A percentile compares a stretch with the other conserved stretches of the same genome.
These are phyloP conservation scores for Aphaenogaster floridana DNA, from an alignment of 1,140 invertebrate genomes.

Conservation along the genomic window DNA sequence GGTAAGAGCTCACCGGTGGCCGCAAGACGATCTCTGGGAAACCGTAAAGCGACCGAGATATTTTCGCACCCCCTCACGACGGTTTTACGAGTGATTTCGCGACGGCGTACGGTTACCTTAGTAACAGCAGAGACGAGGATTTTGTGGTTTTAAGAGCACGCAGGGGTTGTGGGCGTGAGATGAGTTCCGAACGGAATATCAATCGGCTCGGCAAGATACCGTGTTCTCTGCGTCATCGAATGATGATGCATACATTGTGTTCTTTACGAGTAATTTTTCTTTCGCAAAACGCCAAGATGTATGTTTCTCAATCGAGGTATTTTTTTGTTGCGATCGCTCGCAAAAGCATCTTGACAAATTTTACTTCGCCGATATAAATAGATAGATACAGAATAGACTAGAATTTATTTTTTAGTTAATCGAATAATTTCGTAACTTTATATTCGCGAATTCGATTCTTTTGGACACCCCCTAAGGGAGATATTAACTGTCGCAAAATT, in stretches of 20 bases:
- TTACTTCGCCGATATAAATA: not conserved
- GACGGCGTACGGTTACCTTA: conserved; percentile 63
- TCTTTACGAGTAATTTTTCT: not conserved
- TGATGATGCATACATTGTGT: not conserved
- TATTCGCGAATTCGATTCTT: not conserved
- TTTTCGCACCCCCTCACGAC: conserved; percentile 28
- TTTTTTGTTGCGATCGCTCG: not conserved
- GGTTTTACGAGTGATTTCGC: conserved; percentile 75
- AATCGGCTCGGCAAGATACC: conserved; percentile 13
- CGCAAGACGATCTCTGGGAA: conserved; percentile 51
- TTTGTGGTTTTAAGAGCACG: conserved; percentile 64
- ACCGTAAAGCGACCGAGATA: conserved; percentile 55
- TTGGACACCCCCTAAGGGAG: conserved; percentile 26
- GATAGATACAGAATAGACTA: not conserved
- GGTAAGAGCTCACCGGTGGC: conserved; percentile 25
- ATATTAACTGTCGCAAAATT: conserved; percentile 50
- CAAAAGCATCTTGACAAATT: not conserved
- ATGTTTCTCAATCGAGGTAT: conserved; percentile 17
- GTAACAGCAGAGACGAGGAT: conserved; percentile 49
- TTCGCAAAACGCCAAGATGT: not conserved
- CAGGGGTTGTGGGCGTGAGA: not conserved
- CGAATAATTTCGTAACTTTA: not conserved
- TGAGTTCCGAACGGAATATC: conserved; percentile 48
- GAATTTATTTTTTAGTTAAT: conserved; percentile 4
- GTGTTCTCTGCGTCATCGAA: not conserved